phyloP scores from a whole-genome alignment of 2,888 invertebrate species.

The Muschampia staudingeri region DNA sequence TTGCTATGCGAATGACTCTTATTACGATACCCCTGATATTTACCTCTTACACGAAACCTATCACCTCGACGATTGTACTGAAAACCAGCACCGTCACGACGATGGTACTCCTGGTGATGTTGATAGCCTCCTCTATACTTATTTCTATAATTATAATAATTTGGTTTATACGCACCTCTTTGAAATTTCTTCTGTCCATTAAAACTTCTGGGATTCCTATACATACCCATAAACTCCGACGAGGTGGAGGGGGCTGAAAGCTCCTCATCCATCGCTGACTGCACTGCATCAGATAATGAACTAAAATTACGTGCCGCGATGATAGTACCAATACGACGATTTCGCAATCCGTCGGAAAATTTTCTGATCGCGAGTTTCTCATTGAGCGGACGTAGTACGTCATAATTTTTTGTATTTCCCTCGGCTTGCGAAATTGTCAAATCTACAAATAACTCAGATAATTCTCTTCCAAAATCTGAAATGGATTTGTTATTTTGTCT shows the following conservation, averaged over 20 bases:
- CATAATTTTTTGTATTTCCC: neutral
- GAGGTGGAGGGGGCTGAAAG: neutral
- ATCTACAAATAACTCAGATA: slow-evolving; percentile 17
- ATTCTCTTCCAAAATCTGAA: slow-evolving; percentile 11
- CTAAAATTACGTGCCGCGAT: slow-evolving; percentile 39
- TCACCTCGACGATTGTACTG: neutral
- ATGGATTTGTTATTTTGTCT: slow-evolving; percentile 9
- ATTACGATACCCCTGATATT: neutral
- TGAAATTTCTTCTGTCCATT: too few species aligned
- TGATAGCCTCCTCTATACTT: too few species aligned
- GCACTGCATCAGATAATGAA: slow-evolving; percentile 38
- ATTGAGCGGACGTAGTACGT: slow-evolving; percentile 46
- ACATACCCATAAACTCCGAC: slow-evolving; percentile 18
- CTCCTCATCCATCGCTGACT: slow-evolving; percentile 43
- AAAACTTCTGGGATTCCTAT: neutral
- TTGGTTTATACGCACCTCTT: too few species aligned
- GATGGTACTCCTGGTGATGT: too few species aligned
- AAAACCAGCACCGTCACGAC: too few species aligned
- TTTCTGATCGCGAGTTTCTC: slow-evolving; percentile 34
- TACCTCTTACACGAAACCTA: neutral
- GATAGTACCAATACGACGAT: slow-evolving; percentile 40
- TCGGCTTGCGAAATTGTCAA: slow-evolving; percentile 28
- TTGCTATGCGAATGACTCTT: slow-evolving; percentile 1
- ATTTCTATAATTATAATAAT: too few species aligned
- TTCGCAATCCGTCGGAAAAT: slow-evolving; percentile 36